A percentile compares a stretch with the other conserved stretches of the same genome.
Evolutionary conservation across 2,797 vertebrate genomes (phyloP).

Genomic region (Lacerta agilis): DNA sequence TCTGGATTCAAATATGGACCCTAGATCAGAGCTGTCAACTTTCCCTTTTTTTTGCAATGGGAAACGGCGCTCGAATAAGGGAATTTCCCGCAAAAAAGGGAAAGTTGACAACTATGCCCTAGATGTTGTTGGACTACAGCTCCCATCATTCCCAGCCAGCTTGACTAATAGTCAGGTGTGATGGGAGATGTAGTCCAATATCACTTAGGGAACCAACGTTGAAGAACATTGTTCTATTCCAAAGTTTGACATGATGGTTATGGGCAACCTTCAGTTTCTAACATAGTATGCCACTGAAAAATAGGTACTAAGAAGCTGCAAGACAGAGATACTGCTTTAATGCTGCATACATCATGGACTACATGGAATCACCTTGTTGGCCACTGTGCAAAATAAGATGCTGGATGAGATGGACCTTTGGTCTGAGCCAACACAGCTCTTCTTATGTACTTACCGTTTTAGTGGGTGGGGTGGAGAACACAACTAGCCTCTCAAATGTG

Average conservation of each 20-base stretch:
- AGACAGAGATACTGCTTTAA: background rate
- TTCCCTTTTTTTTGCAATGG: too few species aligned
- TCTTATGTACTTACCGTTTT: too few species aligned
- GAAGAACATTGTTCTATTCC: background rate
- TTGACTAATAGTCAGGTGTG: background rate
- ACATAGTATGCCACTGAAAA: background rate
- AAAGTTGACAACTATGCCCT: too few species aligned
- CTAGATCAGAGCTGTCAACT: too few species aligned
- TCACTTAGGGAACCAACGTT: background rate
- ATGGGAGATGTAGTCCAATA: background rate
- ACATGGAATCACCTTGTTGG: too few species aligned
- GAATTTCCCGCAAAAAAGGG: too few species aligned
- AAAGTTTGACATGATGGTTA: background rate
- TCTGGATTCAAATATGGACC: background rate
- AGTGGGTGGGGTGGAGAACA: background rate
- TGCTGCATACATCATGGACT: background rate
- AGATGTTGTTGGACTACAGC: too few species aligned
- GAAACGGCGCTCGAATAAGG: too few species aligned
- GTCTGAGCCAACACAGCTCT: too few species aligned
- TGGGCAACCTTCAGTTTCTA: background rate
- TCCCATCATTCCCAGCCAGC: too few species aligned
- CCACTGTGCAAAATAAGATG: too few species aligned
- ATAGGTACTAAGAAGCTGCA: background rate
- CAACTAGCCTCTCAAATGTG: background rate
- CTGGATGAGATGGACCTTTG: too few species aligned